Percentiles rank a stretch among this genome's conserved stretches.
phyloP scores from a whole-genome alignment of 2,888 invertebrate species.

The Girardia tigrina region DNA sequence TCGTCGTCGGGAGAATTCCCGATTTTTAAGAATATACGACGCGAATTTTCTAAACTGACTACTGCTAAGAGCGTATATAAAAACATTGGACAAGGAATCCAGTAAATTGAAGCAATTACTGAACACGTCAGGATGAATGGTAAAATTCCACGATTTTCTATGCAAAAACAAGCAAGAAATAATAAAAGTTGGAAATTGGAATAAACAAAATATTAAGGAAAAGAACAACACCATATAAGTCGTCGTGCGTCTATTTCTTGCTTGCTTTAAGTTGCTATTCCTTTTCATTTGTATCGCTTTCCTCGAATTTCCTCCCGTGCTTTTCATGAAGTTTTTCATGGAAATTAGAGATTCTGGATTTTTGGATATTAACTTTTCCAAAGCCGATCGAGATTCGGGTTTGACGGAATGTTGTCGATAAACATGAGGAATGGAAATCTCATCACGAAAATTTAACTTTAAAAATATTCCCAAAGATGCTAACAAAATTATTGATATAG shows the following conservation, averaged over 20 bases:
- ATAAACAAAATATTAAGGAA: not conserved
- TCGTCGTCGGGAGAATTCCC: not conserved
- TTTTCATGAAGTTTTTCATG: not conserved
- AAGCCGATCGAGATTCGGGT: not conserved
- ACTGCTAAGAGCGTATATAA: not conserved
- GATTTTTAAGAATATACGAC: not conserved
- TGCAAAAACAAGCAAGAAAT: not conserved
- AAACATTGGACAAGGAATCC: not conserved
- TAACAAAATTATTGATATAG: not conserved
- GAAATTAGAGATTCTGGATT: not conserved
- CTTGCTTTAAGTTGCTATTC: slow-evolving; percentile 2
- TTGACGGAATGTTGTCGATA: not conserved
- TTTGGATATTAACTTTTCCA: slow-evolving; percentile 11
- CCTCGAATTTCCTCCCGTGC: not conserved
- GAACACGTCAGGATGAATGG: not conserved
- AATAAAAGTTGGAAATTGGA: slow-evolving; percentile 5
- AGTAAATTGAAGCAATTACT: slow-evolving; percentile 19
- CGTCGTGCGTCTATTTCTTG: slow-evolving; percentile 14
- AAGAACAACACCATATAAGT: slow-evolving; percentile 16
- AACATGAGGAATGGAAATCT: not conserved
- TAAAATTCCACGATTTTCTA: slow-evolving; percentile 1
- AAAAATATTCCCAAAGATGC: slow-evolving; percentile 6
- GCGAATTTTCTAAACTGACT: slow-evolving; percentile 18
- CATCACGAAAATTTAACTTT: not conserved
- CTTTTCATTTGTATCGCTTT: not conserved